Conservation (phyloP, 2,113 vertebrate species). For the Cyanistes caeruleus region DNA sequence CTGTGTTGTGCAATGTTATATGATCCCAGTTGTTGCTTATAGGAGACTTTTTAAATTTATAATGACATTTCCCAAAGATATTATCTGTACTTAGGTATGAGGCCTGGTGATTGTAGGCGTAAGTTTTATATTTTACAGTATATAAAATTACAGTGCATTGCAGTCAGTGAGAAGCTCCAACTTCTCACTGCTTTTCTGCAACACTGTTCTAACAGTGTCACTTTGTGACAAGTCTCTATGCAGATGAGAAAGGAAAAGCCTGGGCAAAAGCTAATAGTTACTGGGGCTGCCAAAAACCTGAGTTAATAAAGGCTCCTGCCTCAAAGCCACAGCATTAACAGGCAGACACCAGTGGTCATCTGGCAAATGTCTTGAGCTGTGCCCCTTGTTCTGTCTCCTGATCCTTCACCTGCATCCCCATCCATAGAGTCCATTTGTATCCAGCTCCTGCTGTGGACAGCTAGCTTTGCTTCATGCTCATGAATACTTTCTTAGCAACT, state of each 20-base stretch:
- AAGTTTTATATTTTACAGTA: neutral
- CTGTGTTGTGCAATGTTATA: neutral
- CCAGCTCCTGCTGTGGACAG: neutral
- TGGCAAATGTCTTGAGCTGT: neutral
- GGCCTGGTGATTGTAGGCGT: neutral
- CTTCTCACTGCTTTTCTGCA: neutral
- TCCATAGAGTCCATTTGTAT: neutral
- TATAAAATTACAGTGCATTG: neutral
- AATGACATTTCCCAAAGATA: neutral
- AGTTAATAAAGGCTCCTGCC: neutral
- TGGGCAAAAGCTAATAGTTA: neutral
- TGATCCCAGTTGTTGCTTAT: neutral
- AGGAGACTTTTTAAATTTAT: neutral
- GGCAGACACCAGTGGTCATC: neutral
- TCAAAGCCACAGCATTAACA: neutral
- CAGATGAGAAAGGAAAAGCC: neutral
- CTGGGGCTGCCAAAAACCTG: neutral
- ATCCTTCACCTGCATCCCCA: neutral
- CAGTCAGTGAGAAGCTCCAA: neutral
- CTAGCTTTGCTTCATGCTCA: neutral
- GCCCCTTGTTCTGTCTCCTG: neutral
- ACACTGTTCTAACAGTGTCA: neutral
- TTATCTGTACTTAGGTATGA: neutral
- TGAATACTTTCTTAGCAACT: fast-evolving
- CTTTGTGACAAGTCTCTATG: neutral